Evolutionary conservation across 2,888 invertebrate genomes (phyloP).

Genomic region (Nineta flava): DNA sequence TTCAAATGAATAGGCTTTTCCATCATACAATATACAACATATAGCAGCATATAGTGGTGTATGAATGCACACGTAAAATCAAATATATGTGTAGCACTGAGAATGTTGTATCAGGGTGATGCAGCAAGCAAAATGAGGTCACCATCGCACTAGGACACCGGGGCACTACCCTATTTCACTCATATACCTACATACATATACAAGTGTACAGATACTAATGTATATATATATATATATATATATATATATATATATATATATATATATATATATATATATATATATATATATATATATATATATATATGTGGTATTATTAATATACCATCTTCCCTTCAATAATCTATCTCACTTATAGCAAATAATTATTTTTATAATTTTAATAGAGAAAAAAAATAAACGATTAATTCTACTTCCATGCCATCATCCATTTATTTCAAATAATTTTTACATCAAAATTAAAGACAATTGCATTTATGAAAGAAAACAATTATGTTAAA

Average conservation of each 20-base stretch:
- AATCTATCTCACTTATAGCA: too few species aligned
- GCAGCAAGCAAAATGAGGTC: constrained; percentile 2
- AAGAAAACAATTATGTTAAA: too few species aligned
- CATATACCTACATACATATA: constrained; percentile 4
- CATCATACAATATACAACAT: too few species aligned
- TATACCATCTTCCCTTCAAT: not conserved
- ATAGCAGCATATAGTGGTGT: too few species aligned
- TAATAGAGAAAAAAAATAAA: too few species aligned
- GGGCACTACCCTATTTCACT: not conserved
- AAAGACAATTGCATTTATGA: too few species aligned
- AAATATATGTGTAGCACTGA: constrained; percentile 8
- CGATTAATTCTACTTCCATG: too few species aligned
- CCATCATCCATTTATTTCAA: too few species aligned
- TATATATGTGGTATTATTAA: not conserved
- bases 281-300: constrained; percentile 9
- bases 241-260: constrained; percentile 8
- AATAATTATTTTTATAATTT: too few species aligned
- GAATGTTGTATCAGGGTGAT: constrained; percentile 8
- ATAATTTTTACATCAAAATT: too few species aligned
- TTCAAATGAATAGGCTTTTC: too few species aligned
- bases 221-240: constrained; percentile 6
- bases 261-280: constrained; percentile 6
- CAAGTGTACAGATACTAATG: not conserved
- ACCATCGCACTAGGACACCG: constrained; percentile 5
- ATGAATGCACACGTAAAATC: not conserved